Evolutionary conservation across 1,140 invertebrate genomes (phyloP), one percentile per base, ranked within the genome.

Genomic region (Chironomus tepperi): DNA sequence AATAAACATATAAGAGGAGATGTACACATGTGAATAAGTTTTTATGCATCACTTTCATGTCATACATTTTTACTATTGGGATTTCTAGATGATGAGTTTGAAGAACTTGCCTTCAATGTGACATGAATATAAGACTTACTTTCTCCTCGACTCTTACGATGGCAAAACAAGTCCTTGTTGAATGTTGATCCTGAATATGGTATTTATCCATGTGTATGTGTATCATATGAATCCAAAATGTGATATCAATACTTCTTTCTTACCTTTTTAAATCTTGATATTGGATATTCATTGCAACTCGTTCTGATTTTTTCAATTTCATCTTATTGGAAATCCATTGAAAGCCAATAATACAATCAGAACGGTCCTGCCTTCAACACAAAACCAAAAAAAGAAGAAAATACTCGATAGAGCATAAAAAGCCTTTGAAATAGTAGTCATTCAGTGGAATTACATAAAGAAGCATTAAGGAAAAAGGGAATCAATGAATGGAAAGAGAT

Each of bases 351-450:
- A 57, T 15, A 57, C 47, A 57, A 57, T 57, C 47, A 12, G 47
- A 57, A 57, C 15, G 47, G 47, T 12, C 47, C 3, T 57, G 12
- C 47, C 24, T 34, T 34, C n/a, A n/a, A n/a, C n/a, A n/a, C n/a
- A n/a, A n/a, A n/a, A n/a, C n/a, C n/a, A n/a, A n/a, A n/a, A n/a
- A n/a, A n/a, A n/a, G n/a, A n/a, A n/a, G n/a, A n/a, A n/a, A n/a
- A n/a, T 12, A 57, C 47, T 57, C 47, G 47, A 57, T 57, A 57
- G 47, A 57, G 47, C 47, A 57, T 15, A 57, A 57, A 57, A 57
- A 57, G 47, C 47, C 47, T 57, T 57, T 57, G 47, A 57, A 57
- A 57, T 57, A 57, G 47, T 57, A 57, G 47, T 57, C 47, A 57
- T 57, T 57, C 47, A n/a, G n/a, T 5, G 12, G 47, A 57, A 57